Evolutionary conservation across 2,797 vertebrate genomes (phyloP).

Genomic region (Phrynocephalus guinanensis): DNA sequence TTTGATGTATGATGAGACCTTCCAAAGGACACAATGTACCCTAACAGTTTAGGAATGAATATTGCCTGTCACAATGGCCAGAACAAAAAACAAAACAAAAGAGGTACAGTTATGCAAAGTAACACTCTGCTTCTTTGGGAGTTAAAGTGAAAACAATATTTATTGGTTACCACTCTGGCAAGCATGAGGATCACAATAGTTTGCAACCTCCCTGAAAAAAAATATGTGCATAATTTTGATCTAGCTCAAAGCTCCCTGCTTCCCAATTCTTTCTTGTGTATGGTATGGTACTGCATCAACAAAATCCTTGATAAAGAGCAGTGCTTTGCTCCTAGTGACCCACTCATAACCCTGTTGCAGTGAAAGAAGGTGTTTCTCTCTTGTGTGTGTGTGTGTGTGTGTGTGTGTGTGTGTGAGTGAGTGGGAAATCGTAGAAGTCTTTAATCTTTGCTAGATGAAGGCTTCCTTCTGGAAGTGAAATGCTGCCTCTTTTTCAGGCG

Average conservation of each 20-base stretch:
- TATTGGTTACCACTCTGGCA: background rate
- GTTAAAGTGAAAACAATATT: background rate
- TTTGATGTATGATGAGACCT: background rate
- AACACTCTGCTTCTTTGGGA: background rate
- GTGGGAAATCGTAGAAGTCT: conserved; percentile 24
- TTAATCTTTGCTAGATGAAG: background rate
- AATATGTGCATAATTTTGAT: background rate
- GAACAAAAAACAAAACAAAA: background rate
- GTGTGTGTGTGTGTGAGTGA: too few species aligned
- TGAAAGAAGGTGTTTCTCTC: conserved; percentile 23
- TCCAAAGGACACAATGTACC: background rate
- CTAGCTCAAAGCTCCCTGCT: background rate
- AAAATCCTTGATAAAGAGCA: conserved; percentile 8
- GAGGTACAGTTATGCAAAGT: background rate
- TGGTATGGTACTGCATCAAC: background rate
- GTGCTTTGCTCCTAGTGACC: background rate
- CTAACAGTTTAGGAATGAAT: background rate
- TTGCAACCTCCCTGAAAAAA: background rate
- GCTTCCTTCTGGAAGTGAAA: conserved; percentile 31
- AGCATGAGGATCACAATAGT: background rate
- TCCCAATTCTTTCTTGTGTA: background rate
- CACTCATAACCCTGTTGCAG: background rate
- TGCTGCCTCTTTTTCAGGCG: conserved; percentile 30
- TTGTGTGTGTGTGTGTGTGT: background rate
- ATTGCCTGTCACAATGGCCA: background rate